Percentiles rank a stretch among this genome's conserved stretches.
Evolutionary conservation across 2,797 vertebrate species (phyloP).

Genomic region (Chelidonichthys spinosus): DNA sequence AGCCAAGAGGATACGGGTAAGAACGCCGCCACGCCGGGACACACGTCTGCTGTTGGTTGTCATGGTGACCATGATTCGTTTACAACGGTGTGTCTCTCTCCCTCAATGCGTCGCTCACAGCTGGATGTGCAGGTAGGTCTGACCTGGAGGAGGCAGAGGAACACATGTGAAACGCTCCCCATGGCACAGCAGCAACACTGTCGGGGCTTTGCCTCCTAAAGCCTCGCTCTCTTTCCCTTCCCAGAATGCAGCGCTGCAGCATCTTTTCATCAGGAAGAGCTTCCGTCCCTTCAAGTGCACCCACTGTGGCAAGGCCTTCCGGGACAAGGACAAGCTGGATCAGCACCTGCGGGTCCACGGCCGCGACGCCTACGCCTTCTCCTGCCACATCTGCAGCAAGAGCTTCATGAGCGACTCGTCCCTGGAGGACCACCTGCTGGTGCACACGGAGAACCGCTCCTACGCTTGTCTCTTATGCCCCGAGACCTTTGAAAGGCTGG

Average conservation of each 20-base stretch:
- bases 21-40: background rate
- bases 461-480: conserved; percentile 96
- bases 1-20: conserved; percentile 91
- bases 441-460: conserved; percentile 94
- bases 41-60: conserved; percentile 22
- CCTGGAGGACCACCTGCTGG: conserved; percentile 93
- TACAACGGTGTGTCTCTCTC: conserved; percentile 83
- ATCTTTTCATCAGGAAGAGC: conserved; percentile 97
- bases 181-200: conserved; percentile 25
- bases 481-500: conserved; percentile 93
- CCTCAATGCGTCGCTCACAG: conserved; percentile 86
- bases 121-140: conserved; percentile 95
- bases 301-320: conserved; percentile 96
- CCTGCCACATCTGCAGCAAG: conserved; percentile 96
- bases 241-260: conserved; percentile 97
- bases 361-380: conserved; percentile 90
- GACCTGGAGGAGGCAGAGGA: conserved; percentile 40
- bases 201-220: background rate
- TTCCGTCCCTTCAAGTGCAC: conserved; percentile 97
- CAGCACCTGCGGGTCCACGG: conserved; percentile 95
- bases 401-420: conserved; percentile 91
- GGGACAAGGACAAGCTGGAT: conserved; percentile 97
- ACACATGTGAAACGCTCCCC: conserved; percentile 20
- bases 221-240: conserved; percentile 6
- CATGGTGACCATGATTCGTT: conserved; percentile 49